These are phyloP conservation scores for Riparia riparia DNA, from an alignment of 2,113 vertebrate species.

Conservation along the genomic window DNA sequence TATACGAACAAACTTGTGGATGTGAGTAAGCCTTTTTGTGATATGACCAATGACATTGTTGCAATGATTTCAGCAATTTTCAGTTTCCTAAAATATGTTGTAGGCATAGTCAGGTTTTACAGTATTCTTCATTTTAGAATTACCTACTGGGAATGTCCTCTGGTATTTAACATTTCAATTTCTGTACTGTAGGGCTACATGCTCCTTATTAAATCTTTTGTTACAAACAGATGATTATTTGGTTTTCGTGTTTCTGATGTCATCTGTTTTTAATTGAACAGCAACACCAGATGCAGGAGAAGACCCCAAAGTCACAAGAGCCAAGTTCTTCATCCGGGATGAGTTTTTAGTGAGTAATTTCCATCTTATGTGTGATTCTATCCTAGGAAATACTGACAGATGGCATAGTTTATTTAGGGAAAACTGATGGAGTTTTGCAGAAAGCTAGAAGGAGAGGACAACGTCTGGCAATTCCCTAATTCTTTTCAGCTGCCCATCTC, in stretches of 20 bases:
- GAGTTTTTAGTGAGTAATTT: constrained; percentile 91
- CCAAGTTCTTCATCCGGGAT: constrained; percentile 98
- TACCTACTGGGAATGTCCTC: not conserved
- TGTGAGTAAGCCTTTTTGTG: constrained; percentile 1
- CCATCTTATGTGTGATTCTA: not conserved
- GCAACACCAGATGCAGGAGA: constrained; percentile 95
- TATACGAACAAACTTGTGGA: not conserved
- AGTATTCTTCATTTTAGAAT: not conserved
- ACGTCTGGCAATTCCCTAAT: not conserved
- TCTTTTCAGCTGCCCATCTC: not conserved
- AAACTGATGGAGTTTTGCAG: not conserved
- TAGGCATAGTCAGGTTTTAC: not conserved
- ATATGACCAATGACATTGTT: not conserved
- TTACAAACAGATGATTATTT: not conserved
- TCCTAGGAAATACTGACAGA: constrained; percentile 26
- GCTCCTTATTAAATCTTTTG: not conserved
- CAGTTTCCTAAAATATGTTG: not conserved
- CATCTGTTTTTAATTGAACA: constrained; percentile 68
- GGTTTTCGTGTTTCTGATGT: not conserved
- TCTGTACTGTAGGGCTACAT: not conserved
- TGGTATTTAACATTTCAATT: not conserved
- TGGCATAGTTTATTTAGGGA: constrained; percentile 16
- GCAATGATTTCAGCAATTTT: not conserved
- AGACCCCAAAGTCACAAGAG: constrained; percentile 97
- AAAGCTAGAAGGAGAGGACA: not conserved